Conservation (phyloP, 1,140 invertebrate genomes). For the Telenomus remus region DNA sequence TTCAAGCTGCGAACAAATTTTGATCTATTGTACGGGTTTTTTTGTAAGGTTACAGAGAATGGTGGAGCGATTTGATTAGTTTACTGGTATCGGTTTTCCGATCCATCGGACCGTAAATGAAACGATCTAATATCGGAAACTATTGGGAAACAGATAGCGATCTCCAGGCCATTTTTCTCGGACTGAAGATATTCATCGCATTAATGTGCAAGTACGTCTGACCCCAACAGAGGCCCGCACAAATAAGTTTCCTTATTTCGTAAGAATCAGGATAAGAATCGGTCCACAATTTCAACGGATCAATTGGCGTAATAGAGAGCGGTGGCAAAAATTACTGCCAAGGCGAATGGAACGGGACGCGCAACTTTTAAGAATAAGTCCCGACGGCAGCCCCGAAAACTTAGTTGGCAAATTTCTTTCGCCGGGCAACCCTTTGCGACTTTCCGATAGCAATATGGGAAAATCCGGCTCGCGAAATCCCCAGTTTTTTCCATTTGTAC, state of each 20-base stretch:
- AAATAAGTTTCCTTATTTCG: constrained; percentile 33
- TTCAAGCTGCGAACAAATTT: too few relatives aligned
- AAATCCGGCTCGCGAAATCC: constrained; percentile 51
- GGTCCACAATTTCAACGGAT: constrained; percentile 30
- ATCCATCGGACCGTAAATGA: too few relatives aligned
- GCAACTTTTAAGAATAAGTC: constrained; percentile 51
- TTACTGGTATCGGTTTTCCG: too few relatives aligned
- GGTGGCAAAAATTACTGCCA: constrained; percentile 14
- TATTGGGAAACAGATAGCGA: constrained; percentile 7
- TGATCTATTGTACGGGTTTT: too few relatives aligned
- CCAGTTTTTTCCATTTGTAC: constrained; percentile 58
- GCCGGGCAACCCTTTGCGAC: constrained; percentile 48
- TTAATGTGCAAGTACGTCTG: constrained; percentile 21
- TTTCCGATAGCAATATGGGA: constrained; percentile 58
- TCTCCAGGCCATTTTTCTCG: constrained; percentile 33
- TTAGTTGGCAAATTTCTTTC: constrained; percentile 51
- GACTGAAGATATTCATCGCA: constrained; percentile 30
- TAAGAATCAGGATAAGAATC: constrained; percentile 2
- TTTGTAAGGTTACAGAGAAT: too few relatives aligned
- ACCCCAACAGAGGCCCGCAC: constrained; percentile 12
- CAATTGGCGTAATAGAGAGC: constrained; percentile 11
- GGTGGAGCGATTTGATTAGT: too few relatives aligned
- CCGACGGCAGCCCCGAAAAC: constrained; percentile 18
- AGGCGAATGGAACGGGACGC: constrained; percentile 4
- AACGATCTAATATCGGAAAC: too few relatives aligned